Base-by-base conservation (phyloP, 2,113 vertebrate species). In the Leptocoma aspasia region DNA sequence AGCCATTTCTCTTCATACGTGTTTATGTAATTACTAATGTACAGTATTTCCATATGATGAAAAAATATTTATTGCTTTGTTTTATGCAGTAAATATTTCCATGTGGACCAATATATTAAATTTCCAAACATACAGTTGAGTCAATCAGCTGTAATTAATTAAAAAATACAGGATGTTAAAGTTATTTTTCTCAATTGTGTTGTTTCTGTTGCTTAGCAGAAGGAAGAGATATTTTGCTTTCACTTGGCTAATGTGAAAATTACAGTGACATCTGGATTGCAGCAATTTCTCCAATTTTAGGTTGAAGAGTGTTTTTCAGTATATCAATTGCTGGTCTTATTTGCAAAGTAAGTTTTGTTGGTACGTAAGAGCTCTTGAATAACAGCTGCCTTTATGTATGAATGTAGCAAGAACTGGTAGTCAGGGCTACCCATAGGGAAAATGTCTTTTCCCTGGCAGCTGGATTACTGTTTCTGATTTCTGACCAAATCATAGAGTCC, bases 11-110 rank as follows among this genome's bases (percentile, higher is more conserved):
- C 30, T 77, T 89, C 37, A 81, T 54, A 54, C 20, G 41, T 54
- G 15, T 63, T 37, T 66, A 52, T 73, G 50, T 75, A 60, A 26
- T 91, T 93, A 70, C 27, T 78, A 91, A 92, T n/a, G 41, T 56
- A 49, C 9, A 37, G 42, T 52, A 64, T 94, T 92, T 91, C 81
- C 76, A 69, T 89, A 56, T 52, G 52, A 83, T 39, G 77, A 60
- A 86, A 92, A 88, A 70, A 44, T 53, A 83, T 64, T 35, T 73
- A 77, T 52, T 82, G 8, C 30, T 89, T 87, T 87, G 52, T 76
- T 90, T 95, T 93, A 86, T 59, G 28, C 23, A 52, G 16, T 83
- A 92, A 94, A 86, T 80, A 88, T 66, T 92, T 83, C 79, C 71
- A 88, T 21, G 23, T 83, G 59, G 17, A 73, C 31, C 22, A 66